Conservation (phyloP, 2,888 invertebrate genomes). For the Drosophila yooni region DNA sequence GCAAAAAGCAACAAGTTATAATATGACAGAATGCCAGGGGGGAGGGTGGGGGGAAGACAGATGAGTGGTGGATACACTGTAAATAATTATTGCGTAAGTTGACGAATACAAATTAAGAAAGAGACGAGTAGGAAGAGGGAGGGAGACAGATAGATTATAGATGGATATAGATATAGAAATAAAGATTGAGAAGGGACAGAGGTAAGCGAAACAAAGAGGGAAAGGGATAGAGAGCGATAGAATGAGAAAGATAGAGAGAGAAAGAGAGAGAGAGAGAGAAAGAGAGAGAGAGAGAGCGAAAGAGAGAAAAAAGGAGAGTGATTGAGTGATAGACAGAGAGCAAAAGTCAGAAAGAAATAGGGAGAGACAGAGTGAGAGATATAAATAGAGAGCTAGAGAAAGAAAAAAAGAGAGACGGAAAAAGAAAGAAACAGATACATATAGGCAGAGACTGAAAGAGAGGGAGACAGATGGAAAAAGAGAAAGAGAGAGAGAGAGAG, state of each 20-base stretch:
- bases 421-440: fast-evolving
- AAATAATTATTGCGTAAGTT: background rate
- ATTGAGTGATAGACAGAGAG: background rate
- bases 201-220: background rate
- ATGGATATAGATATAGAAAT: background rate
- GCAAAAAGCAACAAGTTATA: slow-evolving; percentile 70
- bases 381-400: background rate
- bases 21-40: slow-evolving; percentile 6
- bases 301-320: background rate
- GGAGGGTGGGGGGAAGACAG: background rate
- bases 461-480: background rate
- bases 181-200: background rate
- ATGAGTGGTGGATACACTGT: background rate
- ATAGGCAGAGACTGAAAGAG: background rate
- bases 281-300: background rate
- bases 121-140: background rate
- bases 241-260: background rate
- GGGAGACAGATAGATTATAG: background rate
- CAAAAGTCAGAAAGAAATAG: background rate
- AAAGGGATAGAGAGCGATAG: background rate
- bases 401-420: background rate
- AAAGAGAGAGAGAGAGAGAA: fast-evolving
- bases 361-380: background rate
- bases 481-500: fast-evolving
- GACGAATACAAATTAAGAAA: background rate